phyloP scores from a whole-genome alignment of 2,888 invertebrate genomes.

The Oeneis ivallda region DNA sequence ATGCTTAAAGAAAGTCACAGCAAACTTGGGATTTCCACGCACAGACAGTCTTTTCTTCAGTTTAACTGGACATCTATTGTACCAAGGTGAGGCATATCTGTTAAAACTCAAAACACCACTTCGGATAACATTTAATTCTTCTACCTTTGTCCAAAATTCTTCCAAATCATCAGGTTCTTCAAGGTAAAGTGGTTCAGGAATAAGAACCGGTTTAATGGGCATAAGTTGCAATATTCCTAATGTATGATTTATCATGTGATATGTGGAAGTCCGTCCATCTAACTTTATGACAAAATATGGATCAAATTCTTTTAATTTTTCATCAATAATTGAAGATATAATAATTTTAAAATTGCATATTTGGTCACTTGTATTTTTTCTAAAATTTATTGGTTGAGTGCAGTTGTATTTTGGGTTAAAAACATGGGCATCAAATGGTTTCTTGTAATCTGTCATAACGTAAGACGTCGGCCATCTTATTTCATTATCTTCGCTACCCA shows the following conservation, averaged over 20 bases:
- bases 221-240: slow-evolving; percentile 63
- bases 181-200: slow-evolving; percentile 67
- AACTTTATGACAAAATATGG: slow-evolving; percentile 81
- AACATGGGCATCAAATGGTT: slow-evolving; percentile 48
- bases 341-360: slow-evolving; percentile 74
- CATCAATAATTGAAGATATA: slow-evolving; percentile 72
- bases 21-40: slow-evolving; percentile 77
- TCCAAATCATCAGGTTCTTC: slow-evolving; percentile 64
- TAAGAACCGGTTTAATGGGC: slow-evolving; percentile 57
- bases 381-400: slow-evolving; percentile 70
- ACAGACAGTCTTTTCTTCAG: slow-evolving; percentile 77
- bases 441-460: slow-evolving; percentile 49
- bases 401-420: slow-evolving; percentile 73
- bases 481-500: slow-evolving; percentile 44
- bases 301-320: slow-evolving; percentile 75
- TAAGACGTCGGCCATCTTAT: slow-evolving; percentile 63
- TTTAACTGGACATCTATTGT: slow-evolving; percentile 84
- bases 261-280: slow-evolving; percentile 76
- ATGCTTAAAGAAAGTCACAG: slow-evolving; percentile 83
- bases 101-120: slow-evolving; percentile 57
- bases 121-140: slow-evolving; percentile 54
- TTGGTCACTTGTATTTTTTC: slow-evolving; percentile 66
- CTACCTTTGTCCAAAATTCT: slow-evolving; percentile 67
- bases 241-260: slow-evolving; percentile 76
- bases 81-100: slow-evolving; percentile 80